Evolutionary conservation across 2,113 vertebrate genomes (phyloP), one percentile per base, ranked within the genome.

Genomic region (Alaudala cheleensis): DNA sequence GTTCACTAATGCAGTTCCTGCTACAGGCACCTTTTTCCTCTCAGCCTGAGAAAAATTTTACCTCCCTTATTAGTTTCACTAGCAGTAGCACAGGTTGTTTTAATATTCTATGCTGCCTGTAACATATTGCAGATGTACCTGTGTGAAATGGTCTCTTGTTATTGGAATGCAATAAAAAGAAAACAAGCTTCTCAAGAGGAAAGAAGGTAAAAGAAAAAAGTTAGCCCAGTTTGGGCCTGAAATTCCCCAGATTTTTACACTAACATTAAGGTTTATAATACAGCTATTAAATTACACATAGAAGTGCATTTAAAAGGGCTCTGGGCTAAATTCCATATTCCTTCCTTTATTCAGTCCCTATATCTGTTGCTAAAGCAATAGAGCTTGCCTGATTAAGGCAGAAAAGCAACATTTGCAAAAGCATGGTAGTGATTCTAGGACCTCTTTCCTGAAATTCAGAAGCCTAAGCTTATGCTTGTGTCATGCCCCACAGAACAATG

Each of bases 81-180:
- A 95, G 90, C 94, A 93, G 94, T 97, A 95, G 94, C 96, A 93
- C 95, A 96, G 88, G 92, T 95, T 96, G 85, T 94, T 95, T 96
- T 95, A 97, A 97, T 96, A 93, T 96, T 95, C 91, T 49, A 0
- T 74, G 95, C 90, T 95, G 95, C 69, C 65, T 93, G 92, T 97
- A 97, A 97, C 95, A 92, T 92, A 71, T 67, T 91, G 94, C 95
- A 96, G 95, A 97, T 86, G 95, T 96, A 96, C 93, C 94, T 95
- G 88, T 72, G 90, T 94, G 93, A 96, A 96, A 94, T 42, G 69
- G 72, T 81, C 92, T 92, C 93, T 92, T 26, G 3, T 96, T 96
- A 92, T 26, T 95, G 95, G 94, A 96, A 95, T 65, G 86, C 88
- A 94, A 96, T 96, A 97, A 97, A 96, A 97, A 93, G 80, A 93